Evolutionary conservation across 2,888 invertebrate species (phyloP), one percentile per base, ranked within the genome.

Genomic region (Elmis aenea): DNA sequence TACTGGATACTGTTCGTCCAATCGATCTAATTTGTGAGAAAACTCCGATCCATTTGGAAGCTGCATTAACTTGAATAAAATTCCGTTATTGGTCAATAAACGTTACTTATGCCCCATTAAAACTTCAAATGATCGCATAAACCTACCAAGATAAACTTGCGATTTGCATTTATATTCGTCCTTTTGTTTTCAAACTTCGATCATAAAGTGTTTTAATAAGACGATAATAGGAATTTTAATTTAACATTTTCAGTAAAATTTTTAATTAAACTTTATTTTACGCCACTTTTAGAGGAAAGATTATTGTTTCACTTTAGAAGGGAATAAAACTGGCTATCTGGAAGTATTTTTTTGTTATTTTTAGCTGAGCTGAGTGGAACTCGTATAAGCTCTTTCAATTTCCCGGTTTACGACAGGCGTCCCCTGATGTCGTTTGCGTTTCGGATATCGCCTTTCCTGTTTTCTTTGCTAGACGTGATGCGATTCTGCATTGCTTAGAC

Each of bases 121-220:
- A 60, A 52, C 52, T 58, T 55, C 42, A 58, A 61, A 58, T 57
- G 57, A 52, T 54, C 47, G 46, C 55, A 60, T 62, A 61, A 62
- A 61, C 41, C 31, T 37, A 40, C 35, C 53, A 54, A 58, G 60
- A 59, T 60, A 61, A 58, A 58, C 58, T 55, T 52, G 55, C 58
- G 56, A 61, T 61, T 61, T 61, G 61, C 61, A 61, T 61, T 61
- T 61, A 61, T 59, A 55, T 51, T 44, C 48, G 50, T 52, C 37
- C 39, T 50, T 52, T 57, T 59, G 57, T 58, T 60, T 58, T 57
- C 46, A 52, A 57, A 57, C 52, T 55, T 51, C 25, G 13, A 33
- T 42, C 32, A 43, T 52, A 52, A 55, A 52, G 45, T 43, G 33
- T 42, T 46, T 50, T 53, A 51, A 51, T 51, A 50, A 51, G 46